Conservation (phyloP, 2,888 invertebrate species). For the Synergus gifuensis region DNA sequence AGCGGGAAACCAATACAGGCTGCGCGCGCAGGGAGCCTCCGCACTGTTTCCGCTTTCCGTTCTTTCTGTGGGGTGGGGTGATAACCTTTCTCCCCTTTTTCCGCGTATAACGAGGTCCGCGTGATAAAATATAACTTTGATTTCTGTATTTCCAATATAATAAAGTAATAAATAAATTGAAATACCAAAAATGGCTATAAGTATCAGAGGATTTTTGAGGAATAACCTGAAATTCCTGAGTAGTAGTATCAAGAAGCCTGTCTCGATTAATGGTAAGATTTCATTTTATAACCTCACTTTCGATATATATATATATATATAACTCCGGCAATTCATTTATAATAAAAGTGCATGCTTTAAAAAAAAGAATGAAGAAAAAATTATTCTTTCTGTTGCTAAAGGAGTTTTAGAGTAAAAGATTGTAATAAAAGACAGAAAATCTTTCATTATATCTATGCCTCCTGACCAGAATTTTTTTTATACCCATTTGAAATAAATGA, state of each 20-base stretch:
- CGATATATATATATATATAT: no score
- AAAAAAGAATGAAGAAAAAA: neutral
- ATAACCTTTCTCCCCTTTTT: neutral
- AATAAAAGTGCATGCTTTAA: neutral
- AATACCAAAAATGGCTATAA: slow-evolving; percentile 5
- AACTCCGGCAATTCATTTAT: neutral
- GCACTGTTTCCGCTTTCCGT: neutral
- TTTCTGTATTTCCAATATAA: neutral
- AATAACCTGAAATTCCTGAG: slow-evolving; percentile 23
- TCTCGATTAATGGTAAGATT: slow-evolving; percentile 20
- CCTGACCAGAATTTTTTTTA: neutral
- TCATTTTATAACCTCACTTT: slow-evolving; percentile 19
- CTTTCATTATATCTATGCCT: neutral
- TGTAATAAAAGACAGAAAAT: neutral
- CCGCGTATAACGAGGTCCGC: neutral
- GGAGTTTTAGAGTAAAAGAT: neutral
- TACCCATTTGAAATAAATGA: neutral
- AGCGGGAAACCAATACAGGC: no score
- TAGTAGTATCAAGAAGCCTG: slow-evolving; percentile 5
- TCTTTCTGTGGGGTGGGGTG: neutral
- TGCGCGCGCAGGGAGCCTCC: no score
- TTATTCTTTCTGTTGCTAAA: neutral
- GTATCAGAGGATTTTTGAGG: slow-evolving; percentile 8
- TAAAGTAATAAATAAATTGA: neutral
- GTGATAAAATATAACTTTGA: neutral